These are phyloP conservation scores for Drosophila prostipennis DNA, from an alignment of 2,888 invertebrate genomes.

Conservation along the genomic window DNA sequence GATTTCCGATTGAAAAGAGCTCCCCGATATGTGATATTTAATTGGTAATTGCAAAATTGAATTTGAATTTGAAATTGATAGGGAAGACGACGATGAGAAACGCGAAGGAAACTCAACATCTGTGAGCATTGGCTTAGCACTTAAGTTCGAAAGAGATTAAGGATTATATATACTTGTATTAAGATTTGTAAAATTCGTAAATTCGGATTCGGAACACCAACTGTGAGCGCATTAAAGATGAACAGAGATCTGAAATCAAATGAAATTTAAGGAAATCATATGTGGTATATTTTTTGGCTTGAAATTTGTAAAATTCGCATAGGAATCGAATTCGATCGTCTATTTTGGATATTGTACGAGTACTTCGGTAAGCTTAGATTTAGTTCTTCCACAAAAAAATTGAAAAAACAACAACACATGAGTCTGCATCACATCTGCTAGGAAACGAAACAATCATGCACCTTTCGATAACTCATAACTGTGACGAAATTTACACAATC, in stretches of 20 bases:
- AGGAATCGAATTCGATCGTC: constrained; percentile 45
- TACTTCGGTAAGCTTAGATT: constrained; percentile 65
- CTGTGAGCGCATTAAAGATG: constrained; percentile 67
- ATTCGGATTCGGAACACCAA: constrained; percentile 56
- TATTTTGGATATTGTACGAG: constrained; percentile 60
- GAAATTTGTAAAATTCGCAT: constrained; percentile 48
- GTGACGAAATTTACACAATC: constrained; percentile 61
- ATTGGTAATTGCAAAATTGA: constrained; percentile 62
- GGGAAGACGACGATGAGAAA: constrained; percentile 21
- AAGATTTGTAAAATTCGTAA: constrained; percentile 36
- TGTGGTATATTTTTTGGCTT: constrained; percentile 70
- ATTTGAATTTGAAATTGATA: constrained; percentile 43
- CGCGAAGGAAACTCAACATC: constrained; percentile 70
- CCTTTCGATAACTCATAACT: constrained; percentile 62
- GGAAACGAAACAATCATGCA: constrained; percentile 57
- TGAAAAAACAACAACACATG: constrained; percentile 4
- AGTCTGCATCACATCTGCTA: constrained; percentile 44
- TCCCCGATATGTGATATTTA: constrained; percentile 83
- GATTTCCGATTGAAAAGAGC: constrained; percentile 76
- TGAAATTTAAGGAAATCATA: constrained; percentile 59
- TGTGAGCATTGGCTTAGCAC: constrained; percentile 78
- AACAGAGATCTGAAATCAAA: constrained; percentile 55
- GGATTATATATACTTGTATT: constrained; percentile 41
- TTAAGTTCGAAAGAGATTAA: constrained; percentile 59
- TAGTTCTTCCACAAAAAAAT: constrained; percentile 35